Base-by-base conservation (phyloP, 1,140 invertebrate genomes). In the Melitaea cinxia region DNA sequence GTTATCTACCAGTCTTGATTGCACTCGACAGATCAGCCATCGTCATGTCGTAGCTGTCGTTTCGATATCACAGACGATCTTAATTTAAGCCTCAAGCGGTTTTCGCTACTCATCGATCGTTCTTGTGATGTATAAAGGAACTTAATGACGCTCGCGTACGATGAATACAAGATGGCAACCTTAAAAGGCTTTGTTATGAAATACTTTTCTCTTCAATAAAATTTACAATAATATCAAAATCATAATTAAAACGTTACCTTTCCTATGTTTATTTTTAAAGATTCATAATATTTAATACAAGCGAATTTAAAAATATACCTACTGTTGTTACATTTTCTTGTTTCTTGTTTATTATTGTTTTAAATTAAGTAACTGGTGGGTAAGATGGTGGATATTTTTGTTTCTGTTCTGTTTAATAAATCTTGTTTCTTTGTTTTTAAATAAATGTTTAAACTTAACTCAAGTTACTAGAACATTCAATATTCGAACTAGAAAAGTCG, bases 31-130 rank as follows among this genome's bases (percentile, higher is more conserved):
- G 19, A 47, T 47, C 19, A 47, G 42, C 21, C 42, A 12, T 23
- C 42, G 42, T 23, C 42, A 47, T 26, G n/a, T 56, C 35, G 33
- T 56, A 52, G 49, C 24, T 21, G 23, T 17, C 24, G 23, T 26
- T 17, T 5, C 15, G 54, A 23, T 28, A 26, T 42, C 54, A 24
- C 54, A 57, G 39, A 45, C 37, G 24, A 57, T 57, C 37, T 45
- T 57, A 45, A 57, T 42, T 45, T 57, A 57, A 57, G 37, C 37
- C 37, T 57, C 54, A 39, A 57, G 54, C 54, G 39, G 37, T 57
- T 42, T 57, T 57, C 54, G 54, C 54, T 42, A 57, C 37, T 57
- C 54, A 57, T 39, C 54, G 54, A 57, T 57, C 54, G 54, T 57
- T 57, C 35, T 57, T 42, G 35, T 42, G 23, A 45, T 57, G 37